Evolutionary conservation across 2,797 vertebrate species (phyloP), one percentile per base, ranked within the genome.

Genomic region (Siniperca obscura): DNA sequence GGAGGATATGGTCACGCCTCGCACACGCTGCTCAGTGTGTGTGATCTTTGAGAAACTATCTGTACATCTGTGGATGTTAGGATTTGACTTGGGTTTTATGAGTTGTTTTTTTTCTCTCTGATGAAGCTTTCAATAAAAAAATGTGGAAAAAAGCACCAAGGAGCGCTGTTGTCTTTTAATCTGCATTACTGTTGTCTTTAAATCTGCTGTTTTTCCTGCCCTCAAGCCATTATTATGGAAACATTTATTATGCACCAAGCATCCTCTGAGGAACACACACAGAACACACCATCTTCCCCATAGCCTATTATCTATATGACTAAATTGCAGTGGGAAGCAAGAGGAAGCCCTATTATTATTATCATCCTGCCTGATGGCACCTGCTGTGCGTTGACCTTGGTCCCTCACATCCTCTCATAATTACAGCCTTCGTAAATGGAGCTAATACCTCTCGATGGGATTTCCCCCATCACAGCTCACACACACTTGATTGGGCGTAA

Each of bases 61-160:
- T 97, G 97, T 97, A 97, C 96, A 97, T 98, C 97, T 97, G 96
- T 98, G 97, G 97, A 98, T 97, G 96, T 97, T 97, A 97, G 94
- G 96, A 97, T 97, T 96, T 96, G 96, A 97, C 95, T 97, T 98
- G 94, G 96, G 95, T 98, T 98, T 95, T 90, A 93, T 94, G 92
- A 95, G 88, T 93, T 93, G 87, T 87, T 93, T 81, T 96, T 97
- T 90, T 52, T 92, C 88, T 97, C 96, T 98, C 97, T 97, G 96
- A 99, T 97, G 96, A 98, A 97, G 97, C 97, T 99, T 99, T 98
- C 97, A 98, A 99, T 98, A 98, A 99, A 96, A 95, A 96, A 95
- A 89, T 75, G 52, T 89, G 90, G 86, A 80, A 92, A 94, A 95
- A 93, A 92, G 76, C 74, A 86, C 62, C 74, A 61, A 70, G 57